Percentiles rank a stretch among this genome's conserved stretches.
phyloP scores from a whole-genome alignment of 2,888 invertebrate species.

The Eudasyphora cyanicolor region DNA sequence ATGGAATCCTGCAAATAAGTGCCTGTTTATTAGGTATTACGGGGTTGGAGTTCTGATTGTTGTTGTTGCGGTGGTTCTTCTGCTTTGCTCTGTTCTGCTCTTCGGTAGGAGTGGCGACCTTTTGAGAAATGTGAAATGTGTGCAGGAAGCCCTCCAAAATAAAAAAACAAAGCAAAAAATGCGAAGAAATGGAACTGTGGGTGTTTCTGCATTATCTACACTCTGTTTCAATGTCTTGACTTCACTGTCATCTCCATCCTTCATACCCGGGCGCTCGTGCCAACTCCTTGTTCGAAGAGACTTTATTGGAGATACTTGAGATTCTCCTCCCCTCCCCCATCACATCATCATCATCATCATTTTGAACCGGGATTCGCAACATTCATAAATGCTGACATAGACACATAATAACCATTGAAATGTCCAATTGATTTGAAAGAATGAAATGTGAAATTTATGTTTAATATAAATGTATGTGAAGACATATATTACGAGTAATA shows the following conservation, averaged over 20 bases:
- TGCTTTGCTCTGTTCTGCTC: neutral
- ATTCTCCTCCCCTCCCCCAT: constrained; percentile 26
- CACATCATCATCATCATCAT: too few relatives aligned
- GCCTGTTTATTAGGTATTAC: constrained; percentile 51
- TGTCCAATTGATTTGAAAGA: constrained; percentile 55
- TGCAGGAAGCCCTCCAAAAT: constrained; percentile 2
- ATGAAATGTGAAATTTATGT: constrained; percentile 18
- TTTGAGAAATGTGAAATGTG: constrained; percentile 3
- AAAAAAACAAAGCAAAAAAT: constrained; percentile 2
- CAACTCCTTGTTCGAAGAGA: constrained; percentile 10
- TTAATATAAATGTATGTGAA: neutral
- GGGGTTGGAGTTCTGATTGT: constrained; percentile 12
- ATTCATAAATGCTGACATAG: constrained; percentile 49
- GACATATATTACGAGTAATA: too few relatives aligned
- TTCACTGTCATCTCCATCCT: constrained; percentile 30
- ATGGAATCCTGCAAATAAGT: constrained; percentile 60
- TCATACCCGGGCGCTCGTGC: constrained; percentile 31
- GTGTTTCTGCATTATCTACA: constrained; percentile 26
- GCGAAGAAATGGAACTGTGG: constrained; percentile 24
- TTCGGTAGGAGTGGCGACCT: constrained; percentile 25
- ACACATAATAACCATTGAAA: constrained; percentile 48
- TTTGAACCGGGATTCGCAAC: constrained; percentile 45
- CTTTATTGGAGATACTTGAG: constrained; percentile 46
- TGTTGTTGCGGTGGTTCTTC: neutral
- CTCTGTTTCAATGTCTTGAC: constrained; percentile 26